Conservation (phyloP, 1,140 invertebrate genomes). For the Pseudomyrmex dendroicus region DNA sequence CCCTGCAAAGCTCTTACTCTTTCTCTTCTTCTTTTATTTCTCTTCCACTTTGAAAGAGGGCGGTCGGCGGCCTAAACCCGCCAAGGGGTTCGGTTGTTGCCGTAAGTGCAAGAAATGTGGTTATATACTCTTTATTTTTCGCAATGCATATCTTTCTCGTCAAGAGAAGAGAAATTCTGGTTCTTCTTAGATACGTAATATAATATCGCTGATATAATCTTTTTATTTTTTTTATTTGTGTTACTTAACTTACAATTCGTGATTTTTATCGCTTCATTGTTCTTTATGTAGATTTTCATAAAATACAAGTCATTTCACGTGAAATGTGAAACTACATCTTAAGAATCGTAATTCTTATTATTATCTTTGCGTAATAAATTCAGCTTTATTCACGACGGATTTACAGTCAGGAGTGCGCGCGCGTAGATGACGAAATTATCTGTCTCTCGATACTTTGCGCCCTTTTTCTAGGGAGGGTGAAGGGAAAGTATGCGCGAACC, state of each 20-base stretch:
- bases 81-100: constrained; percentile 55
- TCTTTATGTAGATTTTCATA: not conserved
- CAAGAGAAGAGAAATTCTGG: not conserved
- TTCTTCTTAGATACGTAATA: no score
- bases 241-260: no score
- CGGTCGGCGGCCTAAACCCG: constrained; percentile 57
- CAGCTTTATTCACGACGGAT: constrained; percentile 43
- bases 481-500: constrained; percentile 59
- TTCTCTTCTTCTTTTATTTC: constrained; percentile 55
- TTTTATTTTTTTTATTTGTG: not conserved
- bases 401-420: constrained; percentile 55
- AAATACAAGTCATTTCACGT: not conserved
- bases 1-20: constrained; percentile 55
- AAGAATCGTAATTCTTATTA: constrained; percentile 4
- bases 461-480: not conserved
- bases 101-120: constrained; percentile 63
- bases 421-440: constrained; percentile 56
- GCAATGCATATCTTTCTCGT: constrained; percentile 40
- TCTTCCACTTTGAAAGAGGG: constrained; percentile 57
- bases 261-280: not conserved
- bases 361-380: constrained; percentile 70
- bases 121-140: constrained; percentile 57
- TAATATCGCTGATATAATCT: not conserved
- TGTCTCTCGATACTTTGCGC: constrained; percentile 58
- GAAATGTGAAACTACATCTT: constrained; percentile 11